phyloP scores from a whole-genome alignment of 2,113 vertebrate genomes.

The Oenanthe oenanthe region DNA sequence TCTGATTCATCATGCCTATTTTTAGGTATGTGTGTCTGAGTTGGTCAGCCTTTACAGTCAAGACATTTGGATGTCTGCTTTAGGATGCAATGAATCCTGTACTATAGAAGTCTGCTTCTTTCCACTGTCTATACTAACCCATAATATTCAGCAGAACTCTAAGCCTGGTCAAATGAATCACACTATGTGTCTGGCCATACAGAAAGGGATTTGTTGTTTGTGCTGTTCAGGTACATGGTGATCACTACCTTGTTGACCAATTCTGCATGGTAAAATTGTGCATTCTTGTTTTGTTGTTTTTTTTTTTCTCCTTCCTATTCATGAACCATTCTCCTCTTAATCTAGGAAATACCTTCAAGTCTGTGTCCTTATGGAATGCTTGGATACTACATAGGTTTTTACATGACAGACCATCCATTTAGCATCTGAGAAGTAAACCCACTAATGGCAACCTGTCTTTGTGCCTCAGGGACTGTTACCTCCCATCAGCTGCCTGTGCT shows the following conservation, averaged over 20 bases:
- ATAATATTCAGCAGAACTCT: not conserved
- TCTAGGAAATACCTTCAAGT: not conserved
- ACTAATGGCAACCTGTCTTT: not conserved
- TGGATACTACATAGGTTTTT: not conserved
- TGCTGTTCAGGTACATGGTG: not conserved
- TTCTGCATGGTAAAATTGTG: not conserved
- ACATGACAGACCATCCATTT: not conserved
- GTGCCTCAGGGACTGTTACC: not conserved
- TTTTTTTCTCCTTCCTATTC: not conserved
- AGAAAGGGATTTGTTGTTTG: not conserved
- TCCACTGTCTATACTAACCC: not conserved
- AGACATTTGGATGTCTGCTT: not conserved
- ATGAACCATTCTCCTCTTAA: not conserved
- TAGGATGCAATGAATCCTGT: not conserved
- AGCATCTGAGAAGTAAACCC: not conserved
- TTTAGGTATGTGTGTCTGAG: not conserved
- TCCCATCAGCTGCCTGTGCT: not conserved
- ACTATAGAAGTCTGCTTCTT: not conserved
- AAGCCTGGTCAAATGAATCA: not conserved
- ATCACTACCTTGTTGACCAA: not conserved
- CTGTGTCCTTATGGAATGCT: not conserved
- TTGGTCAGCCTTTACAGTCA: not conserved
- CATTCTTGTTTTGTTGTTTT: not conserved
- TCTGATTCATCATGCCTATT: conserved; percentile 1
- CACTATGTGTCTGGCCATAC: not conserved